These are phyloP conservation scores for Arenaria interpres DNA, from an alignment of 2,113 vertebrate genomes.

Conservation along the genomic window DNA sequence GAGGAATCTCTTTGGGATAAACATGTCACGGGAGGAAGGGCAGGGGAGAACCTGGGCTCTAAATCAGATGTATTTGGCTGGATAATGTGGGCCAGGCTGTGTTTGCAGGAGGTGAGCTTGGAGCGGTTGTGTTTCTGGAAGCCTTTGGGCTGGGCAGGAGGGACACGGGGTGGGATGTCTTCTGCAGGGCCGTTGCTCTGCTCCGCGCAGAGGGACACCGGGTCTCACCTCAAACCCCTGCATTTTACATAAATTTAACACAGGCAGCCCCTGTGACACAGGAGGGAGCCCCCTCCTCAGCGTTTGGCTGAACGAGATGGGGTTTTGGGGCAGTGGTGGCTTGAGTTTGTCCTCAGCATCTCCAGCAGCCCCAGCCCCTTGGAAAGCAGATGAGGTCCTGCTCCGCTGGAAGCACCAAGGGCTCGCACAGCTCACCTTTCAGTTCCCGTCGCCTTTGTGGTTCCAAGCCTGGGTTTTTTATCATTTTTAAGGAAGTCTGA, in stretches of 20 bases:
- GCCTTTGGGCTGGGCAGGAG: background rate
- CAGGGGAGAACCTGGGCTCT: background rate
- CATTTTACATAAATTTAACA: background rate
- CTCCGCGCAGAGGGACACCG: background rate
- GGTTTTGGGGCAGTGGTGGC: background rate
- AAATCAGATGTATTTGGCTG: background rate
- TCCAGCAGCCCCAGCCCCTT: conserved; percentile 7
- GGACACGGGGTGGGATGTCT: background rate
- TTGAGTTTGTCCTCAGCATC: background rate
- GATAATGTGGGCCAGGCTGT: background rate
- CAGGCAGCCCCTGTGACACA: background rate
- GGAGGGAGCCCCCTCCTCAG: background rate
- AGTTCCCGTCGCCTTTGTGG: background rate
- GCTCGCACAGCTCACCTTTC: background rate
- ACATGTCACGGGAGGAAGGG: background rate
- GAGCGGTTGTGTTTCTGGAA: background rate
- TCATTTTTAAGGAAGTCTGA: background rate
- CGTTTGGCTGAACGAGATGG: background rate
- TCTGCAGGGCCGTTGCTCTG: background rate
- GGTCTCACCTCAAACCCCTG: background rate
- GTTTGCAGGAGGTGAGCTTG: background rate
- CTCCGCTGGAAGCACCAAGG: background rate
- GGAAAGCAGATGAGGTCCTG: background rate
- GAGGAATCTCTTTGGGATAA: background rate
- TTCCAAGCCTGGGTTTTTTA: background rate